phyloP scores from a whole-genome alignment of 2,888 invertebrate species.

The Lepidocyrtoides sp. region DNA sequence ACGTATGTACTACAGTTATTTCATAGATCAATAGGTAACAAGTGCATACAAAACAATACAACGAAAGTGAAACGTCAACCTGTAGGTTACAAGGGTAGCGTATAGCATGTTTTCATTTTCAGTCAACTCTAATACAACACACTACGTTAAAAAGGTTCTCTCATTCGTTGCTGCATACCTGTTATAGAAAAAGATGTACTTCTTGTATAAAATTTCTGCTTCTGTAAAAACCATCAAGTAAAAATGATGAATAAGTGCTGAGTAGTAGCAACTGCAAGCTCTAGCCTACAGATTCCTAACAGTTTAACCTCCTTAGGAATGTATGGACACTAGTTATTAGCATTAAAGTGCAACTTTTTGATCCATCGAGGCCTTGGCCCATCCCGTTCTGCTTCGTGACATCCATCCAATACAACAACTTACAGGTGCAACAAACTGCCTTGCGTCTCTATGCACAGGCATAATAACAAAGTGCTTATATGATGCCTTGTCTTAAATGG shows the following conservation, averaged over 20 bases:
- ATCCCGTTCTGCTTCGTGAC: slow-evolving; percentile 80
- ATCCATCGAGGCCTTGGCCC: slow-evolving; percentile 78
- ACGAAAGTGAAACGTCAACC: slow-evolving; percentile 21
- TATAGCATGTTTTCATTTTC: not conserved
- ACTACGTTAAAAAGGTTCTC: not conserved
- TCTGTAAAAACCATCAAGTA: not conserved
- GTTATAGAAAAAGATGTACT: not conserved
- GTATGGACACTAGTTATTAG: slow-evolving; percentile 74
- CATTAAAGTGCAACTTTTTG: slow-evolving; percentile 76
- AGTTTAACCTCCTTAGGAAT: slow-evolving; percentile 77
- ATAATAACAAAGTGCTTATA: not conserved
- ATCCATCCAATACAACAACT: slow-evolving; percentile 74
- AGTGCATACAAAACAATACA: not conserved
- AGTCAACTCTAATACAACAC: not conserved
- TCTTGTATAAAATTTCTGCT: not conserved
- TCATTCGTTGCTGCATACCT: not conserved
- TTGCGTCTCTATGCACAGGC: slow-evolving; percentile 17
- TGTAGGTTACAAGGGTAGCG: not conserved
- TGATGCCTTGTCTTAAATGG: not conserved
- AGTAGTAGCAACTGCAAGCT: not conserved
- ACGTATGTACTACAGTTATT: not conserved
- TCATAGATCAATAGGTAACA: slow-evolving; percentile 1
- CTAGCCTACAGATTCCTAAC: slow-evolving; percentile 57
- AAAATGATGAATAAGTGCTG: not conserved
- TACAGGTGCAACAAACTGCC: slow-evolving; percentile 74